Evolutionary conservation across 2,113 vertebrate genomes (phyloP).

Genomic region (Pterocles burchelli): DNA sequence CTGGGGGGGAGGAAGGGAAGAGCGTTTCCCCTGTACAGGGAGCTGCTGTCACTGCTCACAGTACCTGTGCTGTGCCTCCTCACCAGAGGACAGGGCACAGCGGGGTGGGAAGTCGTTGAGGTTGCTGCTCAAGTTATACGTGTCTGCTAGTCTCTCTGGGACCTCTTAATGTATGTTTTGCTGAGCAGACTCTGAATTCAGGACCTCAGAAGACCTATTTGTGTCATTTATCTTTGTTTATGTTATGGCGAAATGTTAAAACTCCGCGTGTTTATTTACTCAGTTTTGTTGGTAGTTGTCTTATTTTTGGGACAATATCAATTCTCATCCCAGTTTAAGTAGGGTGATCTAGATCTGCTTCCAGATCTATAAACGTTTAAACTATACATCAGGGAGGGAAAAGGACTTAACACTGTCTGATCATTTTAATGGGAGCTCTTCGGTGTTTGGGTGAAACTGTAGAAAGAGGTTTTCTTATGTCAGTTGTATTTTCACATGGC

Average conservation of each 20-base stretch:
- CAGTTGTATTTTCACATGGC: not conserved
- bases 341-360: not conserved
- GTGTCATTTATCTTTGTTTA: not conserved
- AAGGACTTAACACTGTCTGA: not conserved
- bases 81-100: not conserved
- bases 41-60: not conserved
- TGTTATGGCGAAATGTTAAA: not conserved
- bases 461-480: not conserved
- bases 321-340: not conserved
- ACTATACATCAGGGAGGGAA: not conserved
- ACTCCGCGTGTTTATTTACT: not conserved
- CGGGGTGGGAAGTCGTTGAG: not conserved
- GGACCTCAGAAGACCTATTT: not conserved
- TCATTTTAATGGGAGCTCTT: not conserved
- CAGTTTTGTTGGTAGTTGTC: not conserved
- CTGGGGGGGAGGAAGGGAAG: not conserved
- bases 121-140: not conserved
- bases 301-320: not conserved
- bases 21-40: not conserved
- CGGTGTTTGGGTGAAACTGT: not conserved
- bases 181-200: not conserved
- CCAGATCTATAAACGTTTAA: constrained; percentile 20
- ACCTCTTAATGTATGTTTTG: not conserved
- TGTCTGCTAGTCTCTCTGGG: not conserved
- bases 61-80: not conserved